Evolutionary conservation across 2,113 vertebrate species (phyloP), one percentile per base, ranked within the genome.

Genomic region (Corydoras sp.): DNA sequence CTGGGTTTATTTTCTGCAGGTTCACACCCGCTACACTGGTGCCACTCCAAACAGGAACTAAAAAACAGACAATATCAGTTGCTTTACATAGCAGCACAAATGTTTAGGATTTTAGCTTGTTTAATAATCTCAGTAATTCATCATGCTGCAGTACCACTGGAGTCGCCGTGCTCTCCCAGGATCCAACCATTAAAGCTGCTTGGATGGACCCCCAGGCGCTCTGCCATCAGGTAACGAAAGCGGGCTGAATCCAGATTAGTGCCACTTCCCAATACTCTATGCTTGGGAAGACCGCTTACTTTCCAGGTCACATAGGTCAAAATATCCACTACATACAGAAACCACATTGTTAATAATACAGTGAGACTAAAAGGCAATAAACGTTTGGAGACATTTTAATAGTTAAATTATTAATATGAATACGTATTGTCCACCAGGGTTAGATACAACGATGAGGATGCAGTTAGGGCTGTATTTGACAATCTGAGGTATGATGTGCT

Each of bases 251-350:
- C 84, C 76, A 86, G 78, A 65, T 83, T 83, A 31, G 84, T 86
- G 15, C 84, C 82, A 9, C 72, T 83, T 48, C 84, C 83, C 13
- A 84, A 76, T 35, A 86, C 78, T 4, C 83, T 75, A 29, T 81
- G 72, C 24, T 73, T 71, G 53, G 83, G 81, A 15, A 85, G 76
- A 11, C 83, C 80, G 48, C 84, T 86, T 69, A 86, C 59, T 77
- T 82, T 85, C 81, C 83, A 85, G 60, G 84, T 83, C 64, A 85
- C 83, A 3, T 82, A 86, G n/a, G 80, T 85, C 62, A 86, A 75
- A 24, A 83, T 66, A 54, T 85, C 84, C 81, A 85, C 83, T 85
- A 54, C 50, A 30, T 12, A 13, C 10, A 62, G 49, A 31, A 13
- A 10, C 55, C 1, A 68, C n/a, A 43, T 15, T 2, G 49, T 56